Evolutionary conservation across 2,113 vertebrate genomes (phyloP), one percentile per base, ranked within the genome.

Genomic region (Bettongia penicillata): DNA sequence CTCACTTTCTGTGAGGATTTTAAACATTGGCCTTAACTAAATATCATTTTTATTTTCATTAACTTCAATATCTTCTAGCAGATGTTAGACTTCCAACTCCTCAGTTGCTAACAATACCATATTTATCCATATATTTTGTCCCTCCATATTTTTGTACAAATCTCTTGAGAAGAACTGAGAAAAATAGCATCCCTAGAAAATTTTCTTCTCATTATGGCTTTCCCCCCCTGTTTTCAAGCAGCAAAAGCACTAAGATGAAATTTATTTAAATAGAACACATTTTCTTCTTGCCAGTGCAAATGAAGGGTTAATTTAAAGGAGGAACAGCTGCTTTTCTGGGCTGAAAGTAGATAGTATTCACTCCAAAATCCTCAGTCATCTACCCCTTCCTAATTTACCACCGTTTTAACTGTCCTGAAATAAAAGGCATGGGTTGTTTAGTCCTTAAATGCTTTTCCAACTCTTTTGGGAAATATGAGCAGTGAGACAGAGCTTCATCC

Each of bases 21-120:
- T 19, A 77, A 77, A 77, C 37, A 77, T 6, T 77, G 61, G 14
- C 14, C 90, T 89, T 37, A 31, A 51, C 22, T 95, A 89, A 91
- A 93, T 0, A 89, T 89, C 91, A 57, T 89, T 93, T 93, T 50
- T 6, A 51, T 61, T 53, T 93, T 91, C 25, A 91, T 91, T 55
- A 91, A n/a, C 48, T 95, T 89, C 91, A 93, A 48, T 89, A n/a
- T 8, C 68, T 93, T 49, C 91, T 93, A 91, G 77, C 61, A 93
- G 26, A 89, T 57, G 68, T 25, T 53, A 95, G 43, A 50, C 25
- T 91, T 91, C 43, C 47, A 90, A 93, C 90, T 93, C 53, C 68
- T 93, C 50, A 53, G n/a, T 48, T 91, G 37, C 91, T 68, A 89
- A 68, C 55, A 43, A 90, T 92, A 89, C 94, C 16, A 84, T n/a